Evolutionary conservation across 2,888 invertebrate genomes (phyloP), one percentile per base, ranked within the genome.

Genomic region (Papilio elwesi): DNA sequence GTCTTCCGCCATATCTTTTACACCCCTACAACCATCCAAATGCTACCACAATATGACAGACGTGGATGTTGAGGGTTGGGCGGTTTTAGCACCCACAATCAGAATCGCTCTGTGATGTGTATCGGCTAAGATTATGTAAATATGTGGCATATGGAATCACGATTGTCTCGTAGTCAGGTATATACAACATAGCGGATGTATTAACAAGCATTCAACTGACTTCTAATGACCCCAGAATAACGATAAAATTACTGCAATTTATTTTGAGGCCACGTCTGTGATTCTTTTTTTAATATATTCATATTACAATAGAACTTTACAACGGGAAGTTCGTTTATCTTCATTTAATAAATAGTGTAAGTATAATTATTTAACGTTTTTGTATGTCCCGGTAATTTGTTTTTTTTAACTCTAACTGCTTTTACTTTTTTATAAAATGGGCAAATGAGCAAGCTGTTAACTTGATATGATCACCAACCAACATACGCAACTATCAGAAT

Each of bases 191-290:
- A 8, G 12, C 57, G 59, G 59, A 13, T 38, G 38, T 38, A 59
- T 26, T 26, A 26, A 26, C 59, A 59, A n/a, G 7, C 59, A 8
- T 38, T n/a, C 38, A n/a, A 57, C 12, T 36, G 26, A 36, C 26
- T 55, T 55, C 16, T 11, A 36, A 16, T 36, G 57, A 7, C 12
- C 13, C 43, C 49, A 43, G 15, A 67, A 15, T 67, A n/a, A 43
- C 36, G 8, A 57, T 11, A 49, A 59, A 59, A 68, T 68, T 57
- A 68, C 59, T 13, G 59, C 15, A 38, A 59, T 59, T 68, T 62
- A 68, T 38, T 36, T 43, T 15, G 38, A 59, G 68, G 68, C 49
- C 59, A 49, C 59, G 36, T 38, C 13, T 10, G 59, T 36, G 36
- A 51, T 59, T 59, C 26, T 43, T 48, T 68, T 68, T 55, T 13